Evolutionary conservation across 2,797 vertebrate genomes (phyloP).

Genomic region (Taenioides sp.): DNA sequence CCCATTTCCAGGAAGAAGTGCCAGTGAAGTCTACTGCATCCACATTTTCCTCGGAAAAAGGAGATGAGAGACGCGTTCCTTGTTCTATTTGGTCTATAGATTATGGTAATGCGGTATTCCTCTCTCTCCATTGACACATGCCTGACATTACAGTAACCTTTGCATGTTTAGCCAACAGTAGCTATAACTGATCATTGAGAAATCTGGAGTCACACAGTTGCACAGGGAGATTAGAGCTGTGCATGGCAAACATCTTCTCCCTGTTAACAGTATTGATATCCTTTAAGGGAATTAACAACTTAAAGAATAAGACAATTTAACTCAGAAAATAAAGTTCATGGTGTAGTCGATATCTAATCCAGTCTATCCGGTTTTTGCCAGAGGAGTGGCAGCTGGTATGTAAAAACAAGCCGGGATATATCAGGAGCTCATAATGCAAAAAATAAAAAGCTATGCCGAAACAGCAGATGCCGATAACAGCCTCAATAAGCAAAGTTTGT

Average conservation of each 20-base stretch:
- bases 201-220: conserved; percentile 16
- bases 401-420: conserved; percentile 28
- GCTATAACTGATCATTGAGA: conserved; percentile 75
- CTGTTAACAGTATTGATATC: conserved; percentile 40
- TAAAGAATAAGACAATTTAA: conserved; percentile 51
- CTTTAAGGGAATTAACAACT: conserved; percentile 47
- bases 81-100: conserved; percentile 70
- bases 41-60: not conserved
- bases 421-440: conserved; percentile 11
- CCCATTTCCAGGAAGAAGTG: conserved; percentile 31
- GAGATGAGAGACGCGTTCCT: conserved; percentile 22
- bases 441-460: conserved; percentile 15
- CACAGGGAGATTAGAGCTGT: conserved; percentile 31
- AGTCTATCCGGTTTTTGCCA: conserved; percentile 48
- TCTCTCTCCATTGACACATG: conserved; percentile 72
- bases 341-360: conserved; percentile 43
- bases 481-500: not conserved
- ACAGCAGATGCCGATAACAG: not conserved
- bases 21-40: conserved; percentile 14
- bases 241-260: conserved; percentile 43
- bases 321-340: conserved; percentile 56
- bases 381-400: conserved; percentile 50
- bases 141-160: conserved; percentile 83
- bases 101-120: conserved; percentile 82
- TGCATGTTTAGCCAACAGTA: conserved; percentile 77